A percentile compares a stretch with the other conserved stretches of the same genome.
Evolutionary conservation across 2,888 invertebrate species (phyloP).

Genomic region (Drosophila incognita): DNA sequence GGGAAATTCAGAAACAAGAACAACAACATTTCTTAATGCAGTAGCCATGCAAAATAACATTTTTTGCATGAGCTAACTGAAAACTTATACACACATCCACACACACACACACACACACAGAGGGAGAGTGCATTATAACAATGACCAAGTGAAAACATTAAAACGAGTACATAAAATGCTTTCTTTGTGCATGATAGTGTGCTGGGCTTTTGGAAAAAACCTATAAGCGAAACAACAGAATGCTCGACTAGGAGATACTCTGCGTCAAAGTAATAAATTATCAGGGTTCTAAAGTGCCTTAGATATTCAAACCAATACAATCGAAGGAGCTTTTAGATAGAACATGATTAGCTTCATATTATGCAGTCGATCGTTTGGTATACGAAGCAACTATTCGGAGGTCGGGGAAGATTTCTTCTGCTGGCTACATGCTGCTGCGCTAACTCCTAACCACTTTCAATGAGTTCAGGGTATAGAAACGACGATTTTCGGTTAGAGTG

Average conservation of each 20-base stretch:
- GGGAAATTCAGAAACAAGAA: constrained; percentile 34
- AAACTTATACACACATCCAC: constrained; percentile 17
- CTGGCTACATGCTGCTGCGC: neutral
- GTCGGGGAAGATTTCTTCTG: neutral
- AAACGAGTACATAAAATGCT: constrained; percentile 70
- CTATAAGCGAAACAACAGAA: constrained; percentile 24
- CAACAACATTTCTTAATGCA: constrained; percentile 46
- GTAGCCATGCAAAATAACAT: constrained; percentile 25
- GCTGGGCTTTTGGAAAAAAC: constrained; percentile 38
- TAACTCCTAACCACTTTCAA: neutral
- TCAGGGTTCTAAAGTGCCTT: neutral
- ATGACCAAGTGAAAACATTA: constrained; percentile 70
- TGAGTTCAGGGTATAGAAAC: neutral
- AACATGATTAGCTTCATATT: neutral
- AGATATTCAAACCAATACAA: neutral
- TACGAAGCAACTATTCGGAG: neutral
- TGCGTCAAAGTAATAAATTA: neutral
- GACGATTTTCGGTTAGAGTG: constrained; percentile 55
- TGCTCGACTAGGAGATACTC: neutral
- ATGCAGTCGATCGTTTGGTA: neutral
- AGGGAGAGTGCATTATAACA: constrained; percentile 71
- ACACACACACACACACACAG: constrained; percentile 14
- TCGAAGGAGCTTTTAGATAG: neutral
- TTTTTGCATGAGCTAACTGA: constrained; percentile 29
- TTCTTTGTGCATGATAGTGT: constrained; percentile 69